Conservation (phyloP, 1,140 invertebrate species). For the Drosophila punjabiensis region DNA sequence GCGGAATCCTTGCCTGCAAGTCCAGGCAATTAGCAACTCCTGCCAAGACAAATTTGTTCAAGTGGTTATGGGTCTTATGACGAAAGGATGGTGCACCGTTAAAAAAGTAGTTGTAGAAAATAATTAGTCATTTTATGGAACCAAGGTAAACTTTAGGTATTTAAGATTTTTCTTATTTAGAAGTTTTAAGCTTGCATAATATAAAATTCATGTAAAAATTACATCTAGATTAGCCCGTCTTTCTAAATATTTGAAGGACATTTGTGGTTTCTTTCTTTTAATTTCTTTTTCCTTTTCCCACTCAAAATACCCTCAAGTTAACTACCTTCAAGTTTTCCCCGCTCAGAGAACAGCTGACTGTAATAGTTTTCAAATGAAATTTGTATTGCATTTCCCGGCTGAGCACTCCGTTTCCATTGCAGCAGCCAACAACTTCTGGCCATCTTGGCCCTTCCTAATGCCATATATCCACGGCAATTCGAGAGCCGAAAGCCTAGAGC, state of each 20-base stretch:
- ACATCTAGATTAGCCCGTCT: neutral
- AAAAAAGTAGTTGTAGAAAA: neutral
- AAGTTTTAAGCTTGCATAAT: too few relatives aligned
- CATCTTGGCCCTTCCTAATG: constrained; percentile 7
- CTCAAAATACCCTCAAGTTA: neutral
- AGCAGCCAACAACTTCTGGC: constrained; percentile 12
- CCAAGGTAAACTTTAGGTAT: neutral
- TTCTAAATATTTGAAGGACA: neutral
- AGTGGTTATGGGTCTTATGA: constrained; percentile 30
- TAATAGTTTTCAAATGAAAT: constrained; percentile 16
- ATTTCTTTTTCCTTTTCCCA: neutral
- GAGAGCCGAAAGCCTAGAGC: neutral
- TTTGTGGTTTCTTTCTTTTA: neutral
- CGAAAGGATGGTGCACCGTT: constrained; percentile 8
- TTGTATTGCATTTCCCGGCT: constrained; percentile 20
- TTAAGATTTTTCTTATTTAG: neutral
- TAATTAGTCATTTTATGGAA: neutral
- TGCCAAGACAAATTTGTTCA: constrained; percentile 28
- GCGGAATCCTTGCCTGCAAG: constrained; percentile 52
- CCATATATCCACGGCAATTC: constrained; percentile 17
- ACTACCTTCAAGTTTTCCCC: neutral
- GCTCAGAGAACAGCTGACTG: constrained; percentile 10
- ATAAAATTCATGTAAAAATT: too few relatives aligned
- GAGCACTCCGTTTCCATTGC: constrained; percentile 5
- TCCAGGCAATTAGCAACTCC: constrained; percentile 53